Evolutionary conservation across 2,888 invertebrate species (phyloP), one percentile per base, ranked within the genome.

Genomic region (Ochropleura leucogaster): DNA sequence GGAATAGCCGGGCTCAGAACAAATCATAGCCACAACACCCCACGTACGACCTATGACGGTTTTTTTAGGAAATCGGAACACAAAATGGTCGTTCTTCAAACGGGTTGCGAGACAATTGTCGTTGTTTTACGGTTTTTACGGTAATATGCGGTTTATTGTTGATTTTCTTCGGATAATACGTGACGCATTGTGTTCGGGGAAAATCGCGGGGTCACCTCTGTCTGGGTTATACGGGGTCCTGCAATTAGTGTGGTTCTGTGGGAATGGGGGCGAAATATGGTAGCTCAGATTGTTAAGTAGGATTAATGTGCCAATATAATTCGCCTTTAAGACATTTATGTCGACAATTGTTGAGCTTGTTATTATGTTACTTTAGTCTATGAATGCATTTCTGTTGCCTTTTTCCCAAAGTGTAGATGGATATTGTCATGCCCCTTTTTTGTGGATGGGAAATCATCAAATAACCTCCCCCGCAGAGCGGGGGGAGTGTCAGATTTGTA

Each of bases 31-130:
- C 76, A 83, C 80, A 65, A 10, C 12, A 30, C n/a, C 46, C 69
- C 77, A 82, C 85, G 78, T 85, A 80, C 77, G 60, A 83, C 59
- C 80, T 82, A 81, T 82, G 83, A 69, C 78, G 68, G 63, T 79
- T 79, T 87, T n/a, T 85, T 87, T 84, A 79, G 76, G 87, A 87
- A 87, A 87, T 86, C 80, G 74, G 87, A 79, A 85, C 84, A 83
- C 85, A 85, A 77, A 85, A 77, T 76, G 70, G 72, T 72, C 73
- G 77, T 81, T 79, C 76, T 10, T 53, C 44, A 80, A 85, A 87
- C 87, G 70, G 79, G 87, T 85, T 87, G 76, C 55, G 44, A 80
- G 79, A 85, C 87, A 85, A 87, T 86, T 83, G 87, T 83, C 77
- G 77, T 81, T 75, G 77, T 77, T 79, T 70, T 87, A 83, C 84